Evolutionary conservation across 2,113 vertebrate species (phyloP).

Genomic region (Apodemus sylvaticus): DNA sequence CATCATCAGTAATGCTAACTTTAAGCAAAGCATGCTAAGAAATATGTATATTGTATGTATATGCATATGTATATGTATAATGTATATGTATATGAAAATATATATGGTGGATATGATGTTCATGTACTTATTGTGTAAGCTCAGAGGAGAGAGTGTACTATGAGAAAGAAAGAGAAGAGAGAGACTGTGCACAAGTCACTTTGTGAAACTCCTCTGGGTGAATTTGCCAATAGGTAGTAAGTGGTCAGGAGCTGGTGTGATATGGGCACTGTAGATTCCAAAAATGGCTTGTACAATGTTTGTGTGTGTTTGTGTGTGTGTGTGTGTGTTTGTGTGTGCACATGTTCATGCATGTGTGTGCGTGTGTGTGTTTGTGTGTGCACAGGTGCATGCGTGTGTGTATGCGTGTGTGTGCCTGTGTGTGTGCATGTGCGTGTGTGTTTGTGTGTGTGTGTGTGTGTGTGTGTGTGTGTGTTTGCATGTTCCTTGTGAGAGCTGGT

Average conservation of each 20-base stretch:
- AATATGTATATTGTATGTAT: no score
- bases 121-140: neutral
- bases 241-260: neutral
- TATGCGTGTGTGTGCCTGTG: no score
- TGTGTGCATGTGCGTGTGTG: no score
- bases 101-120: no score
- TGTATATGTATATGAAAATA: no score
- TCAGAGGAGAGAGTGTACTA: neutral
- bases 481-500: neutral
- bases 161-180: neutral
- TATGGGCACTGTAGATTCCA: neutral
- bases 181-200: neutral
- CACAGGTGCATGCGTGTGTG: no score
- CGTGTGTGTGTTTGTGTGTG: no score
- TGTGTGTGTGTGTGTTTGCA: neutral
- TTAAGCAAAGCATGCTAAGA: neutral
- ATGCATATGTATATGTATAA: no score
- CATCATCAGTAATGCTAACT: neutral
- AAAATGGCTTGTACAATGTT: neutral
- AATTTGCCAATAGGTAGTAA: fast-evolving
- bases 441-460: neutral
- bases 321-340: no score
- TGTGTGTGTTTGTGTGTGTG: no score
- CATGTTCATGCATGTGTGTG: no score
- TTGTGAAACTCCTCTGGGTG: neutral